phyloP scores from a whole-genome alignment of 2,888 invertebrate genomes.

The Caenorhabditis angaria region DNA sequence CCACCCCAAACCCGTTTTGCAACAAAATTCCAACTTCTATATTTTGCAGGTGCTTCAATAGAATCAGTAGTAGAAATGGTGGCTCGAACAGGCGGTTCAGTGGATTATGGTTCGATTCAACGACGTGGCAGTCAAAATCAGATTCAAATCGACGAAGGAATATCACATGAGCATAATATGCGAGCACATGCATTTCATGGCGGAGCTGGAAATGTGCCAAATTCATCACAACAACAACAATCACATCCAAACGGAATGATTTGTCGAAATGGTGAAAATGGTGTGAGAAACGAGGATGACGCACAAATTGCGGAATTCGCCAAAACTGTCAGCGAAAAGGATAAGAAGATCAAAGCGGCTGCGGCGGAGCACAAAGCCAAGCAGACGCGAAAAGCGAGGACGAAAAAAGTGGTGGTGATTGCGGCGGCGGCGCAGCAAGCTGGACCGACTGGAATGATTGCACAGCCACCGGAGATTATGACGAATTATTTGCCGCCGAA shows the following conservation, averaged over 20 bases:
- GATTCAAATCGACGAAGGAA: constrained; percentile 14
- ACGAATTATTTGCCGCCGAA: neutral
- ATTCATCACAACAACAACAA: too few relatives aligned
- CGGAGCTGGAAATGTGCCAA: neutral
- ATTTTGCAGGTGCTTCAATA: constrained; percentile 24
- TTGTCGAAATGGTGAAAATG: too few relatives aligned
- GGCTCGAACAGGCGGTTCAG: constrained; percentile 21
- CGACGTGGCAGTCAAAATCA: constrained; percentile 18
- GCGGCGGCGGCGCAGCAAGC: constrained; percentile 15
- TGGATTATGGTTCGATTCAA: constrained; percentile 20
- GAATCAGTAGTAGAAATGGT: constrained; percentile 37
- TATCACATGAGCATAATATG: constrained; percentile 44
- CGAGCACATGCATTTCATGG: constrained; percentile 46
- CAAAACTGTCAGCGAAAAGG: constrained; percentile 36
- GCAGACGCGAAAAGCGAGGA: constrained; percentile 21
- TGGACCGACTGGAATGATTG: constrained; percentile 3
- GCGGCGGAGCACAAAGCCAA: constrained; percentile 39
- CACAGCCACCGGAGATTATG: neutral
- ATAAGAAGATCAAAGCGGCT: constrained; percentile 44
- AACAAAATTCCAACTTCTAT: neutral
- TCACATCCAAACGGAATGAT: neutral
- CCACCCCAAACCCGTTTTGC: too few relatives aligned
- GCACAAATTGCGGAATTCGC: constrained; percentile 41
- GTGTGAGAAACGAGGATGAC: constrained; percentile 29
- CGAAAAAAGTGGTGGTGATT: constrained; percentile 20